phyloP scores from a whole-genome alignment of 2,113 vertebrate genomes.

The Corythornis vintsioides region DNA sequence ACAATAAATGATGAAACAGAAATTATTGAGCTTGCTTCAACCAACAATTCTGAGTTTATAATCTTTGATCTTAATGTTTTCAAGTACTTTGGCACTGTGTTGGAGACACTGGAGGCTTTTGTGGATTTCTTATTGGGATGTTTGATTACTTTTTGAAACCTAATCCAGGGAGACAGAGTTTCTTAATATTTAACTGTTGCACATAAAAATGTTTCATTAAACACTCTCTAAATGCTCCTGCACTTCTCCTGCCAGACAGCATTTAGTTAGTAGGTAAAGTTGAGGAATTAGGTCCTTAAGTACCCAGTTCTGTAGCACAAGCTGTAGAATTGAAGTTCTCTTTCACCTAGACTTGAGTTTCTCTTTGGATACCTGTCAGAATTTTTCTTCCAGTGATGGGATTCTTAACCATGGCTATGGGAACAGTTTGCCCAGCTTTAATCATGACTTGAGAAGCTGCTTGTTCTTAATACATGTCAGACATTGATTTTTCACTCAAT shows the following conservation, averaged over 20 bases:
- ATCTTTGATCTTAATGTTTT: not conserved
- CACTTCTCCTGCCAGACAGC: not conserved
- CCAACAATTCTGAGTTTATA: not conserved
- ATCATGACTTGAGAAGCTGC: not conserved
- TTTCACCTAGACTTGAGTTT: not conserved
- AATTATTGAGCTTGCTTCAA: not conserved
- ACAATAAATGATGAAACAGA: not conserved
- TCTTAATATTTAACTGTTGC: not conserved
- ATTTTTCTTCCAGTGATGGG: not conserved
- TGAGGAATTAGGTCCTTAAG: not conserved
- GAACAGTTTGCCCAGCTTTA: not conserved
- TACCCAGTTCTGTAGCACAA: not conserved
- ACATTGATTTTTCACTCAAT: not conserved
- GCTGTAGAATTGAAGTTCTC: not conserved
- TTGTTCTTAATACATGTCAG: not conserved
- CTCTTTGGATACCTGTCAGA: not conserved
- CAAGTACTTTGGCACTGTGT: not conserved
- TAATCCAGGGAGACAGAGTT: not conserved
- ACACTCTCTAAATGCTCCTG: not conserved
- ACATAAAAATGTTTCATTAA: not conserved
- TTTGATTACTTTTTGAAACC: not conserved
- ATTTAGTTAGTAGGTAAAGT: not conserved
- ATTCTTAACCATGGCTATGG: not conserved
- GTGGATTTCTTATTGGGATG: not conserved
- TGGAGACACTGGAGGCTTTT: not conserved